A percentile compares a stretch with the other conserved stretches of the same genome.
Conservation (phyloP, 1,140 invertebrate genomes). For the Odontomachus brunneus region DNA sequence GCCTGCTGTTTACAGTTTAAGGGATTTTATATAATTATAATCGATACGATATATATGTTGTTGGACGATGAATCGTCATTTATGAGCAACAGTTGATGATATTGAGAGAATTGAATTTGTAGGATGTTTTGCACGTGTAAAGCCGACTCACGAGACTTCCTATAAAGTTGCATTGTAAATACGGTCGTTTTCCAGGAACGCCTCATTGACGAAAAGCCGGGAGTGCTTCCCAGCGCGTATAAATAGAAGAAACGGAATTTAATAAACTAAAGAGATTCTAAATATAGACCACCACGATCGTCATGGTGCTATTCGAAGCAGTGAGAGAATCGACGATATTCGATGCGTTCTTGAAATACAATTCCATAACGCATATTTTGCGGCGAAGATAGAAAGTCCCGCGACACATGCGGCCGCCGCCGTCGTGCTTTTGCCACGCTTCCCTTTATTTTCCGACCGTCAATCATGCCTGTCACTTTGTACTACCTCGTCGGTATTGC, state of each 20-base stretch:
- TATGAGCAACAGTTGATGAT: too few relatives aligned
- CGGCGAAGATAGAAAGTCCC: conserved; percentile 21
- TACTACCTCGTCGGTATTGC: conserved; percentile 25
- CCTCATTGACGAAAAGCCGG: too few relatives aligned
- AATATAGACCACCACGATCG: neutral
- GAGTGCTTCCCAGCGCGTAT: too few relatives aligned
- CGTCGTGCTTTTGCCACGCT: conserved; percentile 12
- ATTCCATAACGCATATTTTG: neutral
- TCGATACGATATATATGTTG: neutral
- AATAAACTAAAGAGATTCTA: neutral
- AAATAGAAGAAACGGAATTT: neutral
- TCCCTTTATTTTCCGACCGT: conserved; percentile 37
- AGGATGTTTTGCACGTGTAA: too few relatives aligned
- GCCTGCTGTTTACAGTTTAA: too few relatives aligned
- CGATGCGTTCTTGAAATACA: neutral
- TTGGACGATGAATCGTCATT: too few relatives aligned
- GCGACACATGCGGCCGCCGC: neutral
- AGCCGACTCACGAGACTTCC: too few relatives aligned
- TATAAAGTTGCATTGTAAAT: too few relatives aligned
- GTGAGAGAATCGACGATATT: neutral
- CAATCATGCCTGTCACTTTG: conserved; percentile 44
- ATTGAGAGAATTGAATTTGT: too few relatives aligned
- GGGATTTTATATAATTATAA: neutral
- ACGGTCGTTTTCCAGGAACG: too few relatives aligned
- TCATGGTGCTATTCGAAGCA: neutral